phyloP scores from a whole-genome alignment of 2,888 invertebrate species.

The Onchidella celtica region DNA sequence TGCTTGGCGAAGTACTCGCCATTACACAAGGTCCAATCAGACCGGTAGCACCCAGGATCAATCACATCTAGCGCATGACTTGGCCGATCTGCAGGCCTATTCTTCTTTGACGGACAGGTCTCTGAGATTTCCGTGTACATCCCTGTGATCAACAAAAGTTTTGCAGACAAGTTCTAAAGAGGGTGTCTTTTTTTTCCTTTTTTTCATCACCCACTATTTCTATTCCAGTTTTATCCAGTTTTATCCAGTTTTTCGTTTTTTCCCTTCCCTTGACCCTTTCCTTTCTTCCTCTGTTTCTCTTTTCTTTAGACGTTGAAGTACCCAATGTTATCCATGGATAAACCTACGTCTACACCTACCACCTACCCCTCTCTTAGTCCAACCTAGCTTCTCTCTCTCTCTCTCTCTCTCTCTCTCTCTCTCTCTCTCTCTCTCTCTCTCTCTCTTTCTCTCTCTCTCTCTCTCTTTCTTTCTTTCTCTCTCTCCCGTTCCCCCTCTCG shows the following conservation, averaged over 20 bases:
- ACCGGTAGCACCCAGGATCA: no score
- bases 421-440: slow-evolving; percentile 4
- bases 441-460: neutral
- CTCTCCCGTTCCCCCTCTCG: neutral
- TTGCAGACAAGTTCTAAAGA: no score
- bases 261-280: neutral
- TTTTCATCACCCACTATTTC: slow-evolving; percentile 1
- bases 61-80: no score
- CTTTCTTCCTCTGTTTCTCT: neutral
- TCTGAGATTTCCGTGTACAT: no score
- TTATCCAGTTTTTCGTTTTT: neutral
- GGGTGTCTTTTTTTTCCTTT: no score
- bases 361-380: neutral
- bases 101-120: no score
- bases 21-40: no score
- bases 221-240: neutral
- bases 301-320: neutral
- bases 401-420: neutral
- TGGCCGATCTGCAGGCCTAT: no score
- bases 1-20: no score
- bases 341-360: neutral
- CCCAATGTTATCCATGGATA: neutral
- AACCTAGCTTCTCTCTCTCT: no score
- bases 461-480: neutral
- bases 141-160: no score